Percentiles rank a stretch among this genome's conserved stretches.
Conservation (phyloP, 2,797 vertebrate species). For the Helicolenus hilgendorfi region DNA sequence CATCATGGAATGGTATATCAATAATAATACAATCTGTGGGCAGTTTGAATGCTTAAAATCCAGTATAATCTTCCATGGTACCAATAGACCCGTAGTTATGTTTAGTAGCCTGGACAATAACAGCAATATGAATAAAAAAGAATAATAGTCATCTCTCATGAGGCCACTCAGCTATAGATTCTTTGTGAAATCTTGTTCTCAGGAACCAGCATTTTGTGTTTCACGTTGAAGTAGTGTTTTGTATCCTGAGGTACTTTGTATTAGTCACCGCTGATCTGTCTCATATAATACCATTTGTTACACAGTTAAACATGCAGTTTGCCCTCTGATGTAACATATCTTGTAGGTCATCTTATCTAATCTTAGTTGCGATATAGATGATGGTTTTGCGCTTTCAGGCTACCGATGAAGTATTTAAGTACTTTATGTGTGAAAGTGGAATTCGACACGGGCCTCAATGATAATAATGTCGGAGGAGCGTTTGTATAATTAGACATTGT, state of each 20-base stretch:
- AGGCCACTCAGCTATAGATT: conserved; percentile 13
- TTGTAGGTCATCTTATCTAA: conserved; percentile 31
- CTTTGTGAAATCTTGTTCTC: conserved; percentile 35
- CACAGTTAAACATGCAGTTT: conserved; percentile 42
- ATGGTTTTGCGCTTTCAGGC: not conserved
- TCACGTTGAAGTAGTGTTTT: conserved; percentile 27
- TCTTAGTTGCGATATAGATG: conserved; percentile 9
- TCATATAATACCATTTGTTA: conserved; percentile 42
- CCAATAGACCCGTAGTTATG: not conserved
- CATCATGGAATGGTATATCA: not conserved
- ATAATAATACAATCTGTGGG: not conserved
- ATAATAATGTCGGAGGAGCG: not conserved
- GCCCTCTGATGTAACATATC: conserved; percentile 32
- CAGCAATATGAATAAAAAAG: not conserved
- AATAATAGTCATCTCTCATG: conserved; percentile 35
- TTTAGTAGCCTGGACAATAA: conserved; percentile 14
- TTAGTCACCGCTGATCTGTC: conserved; percentile 43
- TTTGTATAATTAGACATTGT: not conserved
- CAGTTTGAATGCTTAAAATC: not conserved
- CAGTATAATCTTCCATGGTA: not conserved
- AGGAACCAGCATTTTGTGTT: conserved; percentile 34
- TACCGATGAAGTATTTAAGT: not conserved
- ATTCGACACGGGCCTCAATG: not conserved
- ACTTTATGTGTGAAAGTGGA: not conserved
- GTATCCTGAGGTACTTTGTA: conserved; percentile 39